Conservation (phyloP, 2,888 invertebrate genomes). For the Zootermopsis nevadensis region DNA sequence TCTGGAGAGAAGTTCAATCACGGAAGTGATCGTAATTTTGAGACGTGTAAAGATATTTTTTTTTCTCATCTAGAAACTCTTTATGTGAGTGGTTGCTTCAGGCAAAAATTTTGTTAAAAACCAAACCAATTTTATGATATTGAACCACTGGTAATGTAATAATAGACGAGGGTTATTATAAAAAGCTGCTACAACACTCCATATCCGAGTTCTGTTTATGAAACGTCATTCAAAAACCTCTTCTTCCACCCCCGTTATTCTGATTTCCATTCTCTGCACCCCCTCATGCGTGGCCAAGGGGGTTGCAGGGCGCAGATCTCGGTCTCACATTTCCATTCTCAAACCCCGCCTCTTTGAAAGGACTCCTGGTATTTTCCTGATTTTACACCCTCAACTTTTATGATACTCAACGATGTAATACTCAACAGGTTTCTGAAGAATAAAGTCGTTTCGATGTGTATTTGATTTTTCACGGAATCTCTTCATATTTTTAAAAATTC, state of each 20-base stretch:
- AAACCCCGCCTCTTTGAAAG: not conserved
- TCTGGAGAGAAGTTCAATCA: too few relatives aligned
- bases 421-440: not conserved
- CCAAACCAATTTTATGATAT: not conserved
- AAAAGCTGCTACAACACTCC: not conserved
- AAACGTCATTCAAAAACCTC: not conserved
- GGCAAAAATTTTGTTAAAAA: not conserved
- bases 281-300: not conserved
- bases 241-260: not conserved
- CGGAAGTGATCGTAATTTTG: too few relatives aligned
- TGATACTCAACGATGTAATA: not conserved
- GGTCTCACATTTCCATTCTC: not conserved
- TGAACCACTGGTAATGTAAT: not conserved
- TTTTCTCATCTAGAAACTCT: too few relatives aligned
- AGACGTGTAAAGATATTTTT: too few relatives aligned
- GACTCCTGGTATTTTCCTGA: not conserved
- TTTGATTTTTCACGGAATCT: not conserved
- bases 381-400: not conserved
- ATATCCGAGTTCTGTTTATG: not conserved
- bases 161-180: not conserved
- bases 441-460: not conserved
- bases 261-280: slow-evolving; percentile 4
- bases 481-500: not conserved
- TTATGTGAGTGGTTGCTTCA: not conserved
- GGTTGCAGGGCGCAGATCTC: not conserved